Evolutionary conservation across 1,140 invertebrate genomes (phyloP), one percentile per base, ranked within the genome.

Genomic region (Zaprionus nigranus): DNA sequence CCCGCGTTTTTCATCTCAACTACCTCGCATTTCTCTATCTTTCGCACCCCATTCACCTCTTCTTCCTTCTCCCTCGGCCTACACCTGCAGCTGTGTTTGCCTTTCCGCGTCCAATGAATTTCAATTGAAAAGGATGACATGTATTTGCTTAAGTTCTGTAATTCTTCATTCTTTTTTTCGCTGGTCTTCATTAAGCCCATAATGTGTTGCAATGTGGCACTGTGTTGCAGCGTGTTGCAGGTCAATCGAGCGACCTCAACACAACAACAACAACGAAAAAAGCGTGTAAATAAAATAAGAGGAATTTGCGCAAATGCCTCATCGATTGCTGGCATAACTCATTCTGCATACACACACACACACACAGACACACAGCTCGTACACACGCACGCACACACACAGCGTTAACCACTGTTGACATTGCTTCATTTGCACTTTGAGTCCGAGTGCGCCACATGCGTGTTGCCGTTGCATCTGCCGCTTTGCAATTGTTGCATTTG

Each of bases 401-500:
- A 9, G 28, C 12, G 13, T 30, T 51, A 74, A 62, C 81, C 81
- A 78, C 63, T 86, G 82, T 86, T 85, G 82, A 81, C 76, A 86
- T 67, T 82, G 76, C 69, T 70, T 51, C 84, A 78, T 82, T 82
- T 74, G 58, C 69, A 73, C 53, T 72, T 65, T 34, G 64, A 12
- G 22, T 40, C 64, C 30, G 30, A 34, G 9, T 40, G 67, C 53
- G 54, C 49, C 69, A 49, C 20, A 26, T 12, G n/a, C 28, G 40
- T 46, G 40, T 9, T 46, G 38, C 30, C 46, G 49, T 40, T 40
- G 43, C 20, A 59, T 40, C 62, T 66, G 9, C 46, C 58, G 68
- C 65, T 71, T 67, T 82, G 79, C 87, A 82, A 87, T 87, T 82
- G 83, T 87, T 82, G 82, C 79, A 74, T 80, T 86, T 86, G 82